Evolutionary conservation across 2,113 vertebrate species (phyloP).

Genomic region (Seriola aureovittata): DNA sequence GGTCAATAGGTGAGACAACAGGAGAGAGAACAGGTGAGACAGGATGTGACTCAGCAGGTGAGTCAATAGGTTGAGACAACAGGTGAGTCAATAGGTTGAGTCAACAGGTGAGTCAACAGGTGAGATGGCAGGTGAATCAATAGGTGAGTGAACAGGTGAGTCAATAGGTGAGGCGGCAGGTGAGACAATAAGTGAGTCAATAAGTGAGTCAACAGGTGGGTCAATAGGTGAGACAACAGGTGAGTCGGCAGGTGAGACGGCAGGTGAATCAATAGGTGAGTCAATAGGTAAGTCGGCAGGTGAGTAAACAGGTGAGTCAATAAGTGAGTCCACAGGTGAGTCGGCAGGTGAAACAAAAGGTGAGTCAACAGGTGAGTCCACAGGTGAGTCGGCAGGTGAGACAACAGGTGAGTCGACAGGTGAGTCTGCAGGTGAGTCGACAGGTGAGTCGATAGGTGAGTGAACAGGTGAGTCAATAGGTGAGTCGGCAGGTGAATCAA

Average conservation of each 20-base stretch:
- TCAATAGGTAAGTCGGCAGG: fast-evolving
- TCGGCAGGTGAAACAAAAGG: fast-evolving
- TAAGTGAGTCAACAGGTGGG: fast-evolving
- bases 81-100: background rate
- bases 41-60: too few species aligned
- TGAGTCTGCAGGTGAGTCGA: fast-evolving
- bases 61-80: fast-evolving
- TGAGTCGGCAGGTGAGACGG: background rate
- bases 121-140: too few species aligned
- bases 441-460: background rate
- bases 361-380: too few species aligned
- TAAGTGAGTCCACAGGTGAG: background rate
- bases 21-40: too few species aligned
- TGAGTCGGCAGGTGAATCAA: fast-evolving
- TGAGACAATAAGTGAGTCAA: background rate
- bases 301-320: background rate
- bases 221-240: background rate
- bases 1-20: background rate
- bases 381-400: background rate
- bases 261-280: too few species aligned
- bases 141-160: fast-evolving
- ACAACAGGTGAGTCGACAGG: background rate
- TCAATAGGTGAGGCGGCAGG: background rate
- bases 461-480: background rate
- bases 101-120: background rate